Base-by-base conservation (phyloP, 2,113 vertebrate species). In the Ageneiosus marmoratus region DNA sequence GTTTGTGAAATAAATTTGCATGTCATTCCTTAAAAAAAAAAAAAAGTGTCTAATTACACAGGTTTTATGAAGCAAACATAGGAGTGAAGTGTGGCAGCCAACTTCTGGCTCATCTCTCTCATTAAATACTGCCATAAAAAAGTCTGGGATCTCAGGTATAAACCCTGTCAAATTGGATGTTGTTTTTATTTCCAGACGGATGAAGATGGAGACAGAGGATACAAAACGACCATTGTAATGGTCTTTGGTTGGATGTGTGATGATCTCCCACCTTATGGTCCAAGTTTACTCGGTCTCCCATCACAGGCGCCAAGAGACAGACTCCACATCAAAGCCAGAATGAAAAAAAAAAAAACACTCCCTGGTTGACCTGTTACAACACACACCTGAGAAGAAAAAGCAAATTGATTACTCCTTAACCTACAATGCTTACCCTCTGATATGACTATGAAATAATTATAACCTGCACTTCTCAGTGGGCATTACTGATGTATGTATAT, bases 211-310 rank as follows among this genome's bases (percentile, higher is more conserved):
- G 86, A 87, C 84, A 83, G 80, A 85, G 74, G 89, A 88, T 84
- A 86, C 89, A 90, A 88, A 90, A 91, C 88, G 86, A 87, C 89
- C 88, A 88, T 89, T 87, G 90, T 91, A 88, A 91, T 88, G 89
- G 90, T 85, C 62, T 77, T 81, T 80, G 88, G 89, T 89, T 91
- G 86, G 90, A 89, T 88, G 87, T 89, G 89, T 86, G 87, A 83
- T 82, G 88, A 93, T 92, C 89, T 70, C 80, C 55, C 55, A 53
- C 63, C 75, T 72, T 46, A 37, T 76, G 86, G 87, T 88, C 87
- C 82, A 81, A 79, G 76, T 84, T 84, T 80, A 77, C 82, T 34
- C 73, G 50, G 74, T 73, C 78, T 84, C 55, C 77, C 73, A 83
- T 80, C 79, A 24, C 79, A 82, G 87, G 83, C 84, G 85, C 84